Conservation (phyloP, 2,888 invertebrate species). For the Ditula angustiorana region DNA sequence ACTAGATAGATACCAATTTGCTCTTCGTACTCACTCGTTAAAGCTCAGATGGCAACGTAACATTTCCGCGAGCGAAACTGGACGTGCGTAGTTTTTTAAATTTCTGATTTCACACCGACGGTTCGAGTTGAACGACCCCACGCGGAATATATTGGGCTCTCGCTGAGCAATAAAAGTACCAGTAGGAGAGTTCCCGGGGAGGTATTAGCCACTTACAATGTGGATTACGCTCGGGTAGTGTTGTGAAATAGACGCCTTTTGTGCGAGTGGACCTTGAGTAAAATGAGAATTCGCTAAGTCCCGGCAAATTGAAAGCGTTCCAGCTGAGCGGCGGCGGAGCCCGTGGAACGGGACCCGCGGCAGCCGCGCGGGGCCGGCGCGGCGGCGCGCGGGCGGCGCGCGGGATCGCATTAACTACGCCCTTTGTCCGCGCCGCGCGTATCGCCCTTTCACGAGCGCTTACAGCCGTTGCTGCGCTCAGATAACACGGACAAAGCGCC, state of each 20-base stretch:
- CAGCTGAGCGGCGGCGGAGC: slow-evolving; percentile 57
- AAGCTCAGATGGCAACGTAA: slow-evolving; percentile 42
- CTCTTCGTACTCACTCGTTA: slow-evolving; percentile 43
- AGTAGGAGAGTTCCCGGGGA: slow-evolving; percentile 28
- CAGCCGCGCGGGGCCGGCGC: slow-evolving; percentile 43
- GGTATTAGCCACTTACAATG: slow-evolving; percentile 56
- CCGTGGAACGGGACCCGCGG: slow-evolving; percentile 47
- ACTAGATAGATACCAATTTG: slow-evolving; percentile 58
- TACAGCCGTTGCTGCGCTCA: slow-evolving; percentile 67
- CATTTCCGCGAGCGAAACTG: slow-evolving; percentile 49
- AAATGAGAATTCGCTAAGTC: slow-evolving; percentile 62
- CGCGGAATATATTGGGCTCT: slow-evolving; percentile 43
- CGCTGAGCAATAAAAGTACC: slow-evolving; percentile 25
- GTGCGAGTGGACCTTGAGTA: slow-evolving; percentile 63
- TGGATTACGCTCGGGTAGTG: slow-evolving; percentile 53
- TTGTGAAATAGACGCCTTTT: slow-evolving; percentile 64
- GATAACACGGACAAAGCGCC: slow-evolving; percentile 68
- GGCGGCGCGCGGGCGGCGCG: slow-evolving; percentile 44
- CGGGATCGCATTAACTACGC: slow-evolving; percentile 61
- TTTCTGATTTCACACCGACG: slow-evolving; percentile 22
- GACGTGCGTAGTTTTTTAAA: slow-evolving; percentile 40
- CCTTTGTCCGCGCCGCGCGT: slow-evolving; percentile 58
- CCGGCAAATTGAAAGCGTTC: slow-evolving; percentile 69
- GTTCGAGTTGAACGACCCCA: slow-evolving; percentile 47
- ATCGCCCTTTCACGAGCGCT: slow-evolving; percentile 59